Percentiles rank a stretch among this genome's conserved stretches.
phyloP scores from a whole-genome alignment of 2,888 invertebrate genomes.

The Drymonia ruficornis region DNA sequence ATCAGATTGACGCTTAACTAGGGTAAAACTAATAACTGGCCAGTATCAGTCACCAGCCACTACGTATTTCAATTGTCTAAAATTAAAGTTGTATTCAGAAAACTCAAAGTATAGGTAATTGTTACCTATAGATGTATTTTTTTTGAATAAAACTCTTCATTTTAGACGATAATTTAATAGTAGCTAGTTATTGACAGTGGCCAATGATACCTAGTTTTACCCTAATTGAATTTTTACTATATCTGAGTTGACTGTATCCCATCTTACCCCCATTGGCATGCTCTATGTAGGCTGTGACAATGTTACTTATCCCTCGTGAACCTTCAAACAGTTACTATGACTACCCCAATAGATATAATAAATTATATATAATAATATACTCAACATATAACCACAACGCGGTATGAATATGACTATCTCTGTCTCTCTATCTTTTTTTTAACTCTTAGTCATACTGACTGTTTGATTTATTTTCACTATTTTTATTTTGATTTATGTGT shows the following conservation, averaged over 20 bases:
- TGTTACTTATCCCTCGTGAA: conserved; percentile 80
- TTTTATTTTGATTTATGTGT: conserved; percentile 56
- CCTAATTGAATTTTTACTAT: conserved; percentile 45
- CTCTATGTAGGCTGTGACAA: conserved; percentile 79
- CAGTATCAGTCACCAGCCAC: too few species aligned
- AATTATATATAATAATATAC: conserved; percentile 46
- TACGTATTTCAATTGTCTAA: too few species aligned
- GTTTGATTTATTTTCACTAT: conserved; percentile 76
- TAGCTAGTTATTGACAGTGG: too few species aligned
- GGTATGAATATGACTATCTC: conserved; percentile 80
- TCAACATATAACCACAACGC: conserved; percentile 74
- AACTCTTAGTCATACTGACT: conserved; percentile 83
- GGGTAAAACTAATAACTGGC: too few species aligned
- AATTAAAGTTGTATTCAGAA: too few species aligned
- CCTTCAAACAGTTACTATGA: conserved; percentile 82
- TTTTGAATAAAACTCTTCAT: too few species aligned
- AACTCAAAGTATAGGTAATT: too few species aligned
- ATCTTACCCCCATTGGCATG: conserved; percentile 71
- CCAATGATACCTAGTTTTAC: too few species aligned
- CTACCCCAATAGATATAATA: conserved; percentile 56
- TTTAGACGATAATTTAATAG: too few species aligned
- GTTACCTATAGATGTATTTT: too few species aligned
- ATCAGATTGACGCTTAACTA: conserved; percentile 78
- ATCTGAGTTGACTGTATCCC: conserved; percentile 68
- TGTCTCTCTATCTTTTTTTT: conserved; percentile 79